A percentile compares a stretch with the other conserved stretches of the same genome.
phyloP scores from a whole-genome alignment of 2,113 vertebrate species.

The Sorex araneus region DNA sequence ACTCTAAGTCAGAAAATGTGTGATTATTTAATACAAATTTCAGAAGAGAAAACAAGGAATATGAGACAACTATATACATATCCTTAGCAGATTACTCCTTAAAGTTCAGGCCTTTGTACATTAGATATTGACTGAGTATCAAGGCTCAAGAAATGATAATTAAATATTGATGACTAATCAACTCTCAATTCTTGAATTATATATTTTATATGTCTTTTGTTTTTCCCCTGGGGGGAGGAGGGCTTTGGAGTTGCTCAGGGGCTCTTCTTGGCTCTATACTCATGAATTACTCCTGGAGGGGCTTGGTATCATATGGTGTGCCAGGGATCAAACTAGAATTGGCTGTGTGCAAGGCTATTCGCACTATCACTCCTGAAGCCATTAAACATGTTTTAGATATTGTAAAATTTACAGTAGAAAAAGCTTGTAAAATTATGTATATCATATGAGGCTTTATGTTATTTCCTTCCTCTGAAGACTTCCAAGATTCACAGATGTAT shows the following conservation, averaged over 20 bases:
- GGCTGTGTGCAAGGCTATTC: too few species aligned
- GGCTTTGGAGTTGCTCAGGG: too few species aligned
- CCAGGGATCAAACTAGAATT: too few species aligned
- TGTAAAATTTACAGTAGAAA: neutral
- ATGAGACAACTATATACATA: neutral
- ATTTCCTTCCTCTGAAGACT: slow-evolving; percentile 60
- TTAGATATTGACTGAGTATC: neutral
- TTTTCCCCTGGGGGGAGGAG: too few species aligned
- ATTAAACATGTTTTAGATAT: slow-evolving; percentile 31
- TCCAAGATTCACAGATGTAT: neutral
- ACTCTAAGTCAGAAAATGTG: neutral
- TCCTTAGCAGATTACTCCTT: neutral
- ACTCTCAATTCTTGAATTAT: neutral
- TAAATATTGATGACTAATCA: slow-evolving; percentile 23
- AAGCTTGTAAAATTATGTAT: neutral
- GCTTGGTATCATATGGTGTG: too few species aligned
- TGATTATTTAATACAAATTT: slow-evolving; percentile 38
- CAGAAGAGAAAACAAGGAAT: slow-evolving; percentile 28
- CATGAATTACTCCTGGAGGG: too few species aligned
- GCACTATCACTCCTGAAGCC: too few species aligned
- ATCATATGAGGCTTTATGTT: slow-evolving; percentile 28
- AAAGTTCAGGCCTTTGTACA: neutral
- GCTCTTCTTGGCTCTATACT: too few species aligned
- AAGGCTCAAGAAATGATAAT: slow-evolving; percentile 20
- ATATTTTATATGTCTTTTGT: neutral